Evolutionary conservation across 2,113 vertebrate genomes (phyloP).

Genomic region (Ursus arctos): DNA sequence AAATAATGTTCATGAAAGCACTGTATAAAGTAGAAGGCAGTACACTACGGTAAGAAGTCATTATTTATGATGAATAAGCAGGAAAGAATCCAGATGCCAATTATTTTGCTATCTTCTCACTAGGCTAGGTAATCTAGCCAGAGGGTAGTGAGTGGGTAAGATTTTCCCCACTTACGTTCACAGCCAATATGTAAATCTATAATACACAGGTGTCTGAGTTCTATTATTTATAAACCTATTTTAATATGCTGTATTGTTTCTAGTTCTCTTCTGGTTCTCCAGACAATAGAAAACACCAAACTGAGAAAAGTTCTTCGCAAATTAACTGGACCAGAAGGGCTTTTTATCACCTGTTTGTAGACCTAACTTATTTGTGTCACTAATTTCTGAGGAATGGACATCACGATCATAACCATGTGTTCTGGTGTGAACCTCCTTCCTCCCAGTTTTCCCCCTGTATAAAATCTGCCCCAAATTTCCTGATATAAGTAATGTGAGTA

Average conservation of each 20-base stretch:
- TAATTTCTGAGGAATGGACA: conserved; percentile 38
- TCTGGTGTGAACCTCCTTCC: neutral
- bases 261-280: conserved; percentile 44
- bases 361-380: neutral
- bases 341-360: conserved; percentile 52
- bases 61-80: conserved; percentile 62
- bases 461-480: conserved; percentile 51
- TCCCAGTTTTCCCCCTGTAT: neutral
- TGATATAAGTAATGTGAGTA: conserved; percentile 29
- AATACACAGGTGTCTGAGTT: conserved; percentile 68
- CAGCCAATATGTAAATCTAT: conserved; percentile 64
- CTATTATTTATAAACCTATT: conserved; percentile 75
- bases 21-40: neutral
- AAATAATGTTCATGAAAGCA: neutral
- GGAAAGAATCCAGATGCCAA: conserved; percentile 63
- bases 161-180: conserved; percentile 1
- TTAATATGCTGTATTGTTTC: conserved; percentile 67
- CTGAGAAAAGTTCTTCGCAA: conserved; percentile 48
- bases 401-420: neutral
- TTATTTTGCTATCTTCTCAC: conserved; percentile 66
- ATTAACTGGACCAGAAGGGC: conserved; percentile 36
- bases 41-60: neutral
- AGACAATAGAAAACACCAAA: conserved; percentile 51
- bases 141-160: conserved; percentile 61
- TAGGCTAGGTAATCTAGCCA: conserved; percentile 66